phyloP scores from a whole-genome alignment of 92 coral and sea anemone species.

The Blastomussa wellsi region DNA sequence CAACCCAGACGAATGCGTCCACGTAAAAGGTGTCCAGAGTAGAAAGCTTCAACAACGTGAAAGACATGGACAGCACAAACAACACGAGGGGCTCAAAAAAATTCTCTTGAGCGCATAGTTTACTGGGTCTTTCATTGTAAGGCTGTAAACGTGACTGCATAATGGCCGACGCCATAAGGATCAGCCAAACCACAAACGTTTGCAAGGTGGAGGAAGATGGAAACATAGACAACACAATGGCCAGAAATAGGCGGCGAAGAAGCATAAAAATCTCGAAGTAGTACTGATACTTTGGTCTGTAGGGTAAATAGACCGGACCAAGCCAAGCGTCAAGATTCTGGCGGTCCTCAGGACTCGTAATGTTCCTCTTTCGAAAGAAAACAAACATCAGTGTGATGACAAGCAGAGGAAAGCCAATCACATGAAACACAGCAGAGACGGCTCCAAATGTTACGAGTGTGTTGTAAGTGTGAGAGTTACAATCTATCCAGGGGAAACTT shows the following conservation, averaged over 20 bases:
- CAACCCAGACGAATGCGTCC: slow-evolving; percentile 36
- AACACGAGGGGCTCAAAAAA: slow-evolving; percentile 43
- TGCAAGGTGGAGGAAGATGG: slow-evolving; percentile 53
- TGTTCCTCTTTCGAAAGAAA: slow-evolving; percentile 35
- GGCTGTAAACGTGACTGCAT: slow-evolving; percentile 42
- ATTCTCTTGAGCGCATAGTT: slow-evolving; percentile 30
- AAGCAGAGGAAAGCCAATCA: slow-evolving; percentile 61
- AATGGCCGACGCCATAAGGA: slow-evolving; percentile 34
- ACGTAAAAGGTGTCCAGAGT: slow-evolving; percentile 29
- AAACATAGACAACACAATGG: slow-evolving; percentile 52
- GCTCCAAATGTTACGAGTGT: slow-evolving; percentile 39
- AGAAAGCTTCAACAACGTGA: slow-evolving; percentile 55
- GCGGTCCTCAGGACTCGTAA: slow-evolving; percentile 33
- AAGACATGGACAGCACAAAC: slow-evolving; percentile 59
- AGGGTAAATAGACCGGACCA: slow-evolving; percentile 60
- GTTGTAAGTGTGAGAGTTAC: slow-evolving; percentile 38
- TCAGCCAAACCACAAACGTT: slow-evolving; percentile 52
- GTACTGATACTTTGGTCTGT: slow-evolving; percentile 44
- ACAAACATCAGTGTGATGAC: slow-evolving; percentile 16
- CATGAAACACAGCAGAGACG: slow-evolving; percentile 51
- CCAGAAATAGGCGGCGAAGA: slow-evolving; percentile 54
- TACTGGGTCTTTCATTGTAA: slow-evolving; percentile 4
- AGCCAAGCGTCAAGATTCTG: slow-evolving; percentile 61
- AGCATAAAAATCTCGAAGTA: slow-evolving; percentile 56
- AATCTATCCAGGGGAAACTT: slow-evolving; percentile 71